Evolutionary conservation across 2,888 invertebrate genomes (phyloP), one percentile per base, ranked within the genome.

Genomic region (Orthonychiurus folsomi): DNA sequence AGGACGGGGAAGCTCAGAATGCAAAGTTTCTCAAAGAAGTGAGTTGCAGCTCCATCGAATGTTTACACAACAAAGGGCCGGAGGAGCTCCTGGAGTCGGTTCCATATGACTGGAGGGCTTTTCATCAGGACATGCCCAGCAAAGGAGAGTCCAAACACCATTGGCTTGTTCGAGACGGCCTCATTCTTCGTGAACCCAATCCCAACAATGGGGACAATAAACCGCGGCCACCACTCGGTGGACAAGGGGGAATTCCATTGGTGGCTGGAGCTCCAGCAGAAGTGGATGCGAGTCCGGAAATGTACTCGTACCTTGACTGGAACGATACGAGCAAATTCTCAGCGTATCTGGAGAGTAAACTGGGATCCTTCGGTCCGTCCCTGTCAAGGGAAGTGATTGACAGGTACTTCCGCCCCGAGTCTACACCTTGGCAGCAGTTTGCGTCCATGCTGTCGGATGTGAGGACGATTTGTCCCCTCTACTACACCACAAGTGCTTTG

Each of bases 151-250:
- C 84, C 61, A 65, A 79, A 47, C 87, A 87, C 71, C 86, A 88
- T 66, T 89, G 90, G 88, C 77, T 90, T 21, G 85, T 86, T 0
- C 77, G 86, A 20, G 90, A 91, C 74, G 89, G 89, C 0, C 79
- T 80, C 50, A 81, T 86, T 27, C 76, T 90, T 20, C 81, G 84
- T 66, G 81, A 84, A 20, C 56, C 63, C 9, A 28, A 55, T 18
- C 48, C 47, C 15, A 54, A 48, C 23, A n/a, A 48, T 5, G 54
- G 53, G 37, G 25, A 28, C 5, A 21, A 27, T 5, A n/a, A 21
- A 47, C 23, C 15, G 9, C 37, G 37, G 21, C 47, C 57, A 3
- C 61, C 61, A 9, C 23, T 62, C n/a, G 28, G 50, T 20, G 56
- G 56, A 15, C 63, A 60, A 27, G 59, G 37, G 25, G 61, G 60